Percentiles rank a stretch among this genome's conserved stretches.
Evolutionary conservation across 37 sponge, comb jelly and placozoan genomes (phyloP).

Genomic region (Ianthella basta): DNA sequence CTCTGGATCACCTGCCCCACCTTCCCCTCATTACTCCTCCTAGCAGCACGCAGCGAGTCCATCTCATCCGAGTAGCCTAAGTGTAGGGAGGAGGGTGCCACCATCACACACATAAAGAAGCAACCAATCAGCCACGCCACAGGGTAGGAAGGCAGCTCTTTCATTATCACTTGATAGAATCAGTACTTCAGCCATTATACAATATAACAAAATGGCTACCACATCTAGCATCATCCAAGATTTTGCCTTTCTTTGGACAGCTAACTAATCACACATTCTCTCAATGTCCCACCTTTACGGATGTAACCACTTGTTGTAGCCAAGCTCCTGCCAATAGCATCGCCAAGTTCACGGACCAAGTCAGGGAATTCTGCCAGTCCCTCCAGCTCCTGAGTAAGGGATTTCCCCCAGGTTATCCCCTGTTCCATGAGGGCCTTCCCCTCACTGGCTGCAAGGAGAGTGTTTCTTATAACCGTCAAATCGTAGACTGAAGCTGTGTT

Average conservation of each 20-base stretch:
- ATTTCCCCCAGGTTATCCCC: neutral
- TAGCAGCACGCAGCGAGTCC: slow-evolving; percentile 44
- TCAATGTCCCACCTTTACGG: slow-evolving; percentile 26
- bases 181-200: too few relatives aligned
- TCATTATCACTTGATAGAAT: too few relatives aligned
- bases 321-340: slow-evolving; percentile 26
- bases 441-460: slow-evolving; percentile 44
- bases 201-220: too few relatives aligned
- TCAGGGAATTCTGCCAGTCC: slow-evolving; percentile 42
- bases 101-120: neutral
- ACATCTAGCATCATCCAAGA: too few relatives aligned
- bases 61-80: slow-evolving; percentile 70
- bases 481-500: slow-evolving; percentile 29
- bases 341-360: slow-evolving; percentile 41
- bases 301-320: slow-evolving; percentile 26
- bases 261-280: too few relatives aligned
- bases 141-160: too few relatives aligned
- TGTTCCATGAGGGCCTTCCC: neutral
- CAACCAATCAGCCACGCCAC: too few relatives aligned
- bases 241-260: too few relatives aligned
- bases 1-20: neutral
- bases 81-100: too few relatives aligned
- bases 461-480: slow-evolving; percentile 49
- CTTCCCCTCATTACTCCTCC: slow-evolving; percentile 43
- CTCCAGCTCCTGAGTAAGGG: slow-evolving; percentile 8